Evolutionary conservation across 2,113 vertebrate species (phyloP), one percentile per base, ranked within the genome.

Genomic region (Pseudois nayaur): DNA sequence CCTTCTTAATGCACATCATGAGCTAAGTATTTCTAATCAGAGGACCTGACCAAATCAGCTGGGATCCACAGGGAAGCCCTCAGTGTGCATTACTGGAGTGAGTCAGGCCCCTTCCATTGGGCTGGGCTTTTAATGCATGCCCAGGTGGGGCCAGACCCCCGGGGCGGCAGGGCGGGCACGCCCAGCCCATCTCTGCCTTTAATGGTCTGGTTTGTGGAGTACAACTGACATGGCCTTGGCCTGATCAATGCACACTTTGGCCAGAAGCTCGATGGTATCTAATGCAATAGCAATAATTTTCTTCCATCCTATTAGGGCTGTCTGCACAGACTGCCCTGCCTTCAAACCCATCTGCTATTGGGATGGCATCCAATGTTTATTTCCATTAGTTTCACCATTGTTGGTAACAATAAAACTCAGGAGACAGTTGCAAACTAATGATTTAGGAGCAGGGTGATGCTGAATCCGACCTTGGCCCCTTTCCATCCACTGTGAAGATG

Each of bases 321-420:
- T 96, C 97, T 97, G 95, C 93, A 95, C 82, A 94, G 93, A 92
- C 93, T 52, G 98, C 98, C 97, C 98, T 96, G 97, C 98, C 98
- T 96, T 97, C 76, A 96, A 96, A 96, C 95, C 98, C 98, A 98
- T 98, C 98, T 98, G 97, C 98, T 82, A 40, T 64, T 96, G 95
- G 98, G 98, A 98, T 27, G 84, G 90, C 96, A 91, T 97, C 98
- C 98, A 98, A 87, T 98, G 98, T 98, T 98, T 98, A 98, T 94
- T 98, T 98, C 98, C 98, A 98, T 98, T 98, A 98, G 95, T 94
- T 98, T 97, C 87, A 16, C 95, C 98, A 94, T 96, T 98, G 98
- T 98, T 99, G 98, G 98, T 97, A 98, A 98, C 98, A 98, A 98
- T 98, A 98, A 98, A 98, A 98, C 98, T 86, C 95, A 95, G 93